A percentile compares a stretch with the other conserved stretches of the same genome.
These are phyloP conservation scores for Lordiphosa mommai DNA, from an alignment of 1,140 invertebrate species.

Conservation along the genomic window DNA sequence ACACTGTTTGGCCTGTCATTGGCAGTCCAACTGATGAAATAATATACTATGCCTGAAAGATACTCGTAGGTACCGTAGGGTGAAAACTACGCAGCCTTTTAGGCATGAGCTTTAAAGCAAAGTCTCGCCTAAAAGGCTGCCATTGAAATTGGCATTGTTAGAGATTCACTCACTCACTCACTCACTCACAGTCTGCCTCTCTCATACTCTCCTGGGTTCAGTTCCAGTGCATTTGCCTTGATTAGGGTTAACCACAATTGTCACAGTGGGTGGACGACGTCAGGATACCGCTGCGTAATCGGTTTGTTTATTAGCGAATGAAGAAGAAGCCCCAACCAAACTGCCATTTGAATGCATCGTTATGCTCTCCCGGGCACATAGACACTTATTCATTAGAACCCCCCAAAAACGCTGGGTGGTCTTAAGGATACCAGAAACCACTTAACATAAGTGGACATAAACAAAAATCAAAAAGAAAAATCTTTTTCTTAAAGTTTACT, in stretches of 20 bases:
- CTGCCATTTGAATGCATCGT: slow-evolving; percentile 57
- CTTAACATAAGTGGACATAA: slow-evolving; percentile 25
- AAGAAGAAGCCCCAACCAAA: no score
- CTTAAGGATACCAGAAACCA: slow-evolving; percentile 23
- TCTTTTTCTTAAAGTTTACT: slow-evolving; percentile 9
- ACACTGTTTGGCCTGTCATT: slow-evolving; percentile 37
- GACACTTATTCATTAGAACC: slow-evolving; percentile 16
- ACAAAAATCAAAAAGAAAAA: background rate
- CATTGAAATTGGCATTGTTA: slow-evolving; percentile 2
- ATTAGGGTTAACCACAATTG: slow-evolving; percentile 31
- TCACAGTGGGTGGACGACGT: slow-evolving; percentile 32
- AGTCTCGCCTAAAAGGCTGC: slow-evolving; percentile 44
- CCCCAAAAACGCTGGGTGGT: background rate
- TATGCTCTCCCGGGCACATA: slow-evolving; percentile 41
- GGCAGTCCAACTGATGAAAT: slow-evolving; percentile 15
- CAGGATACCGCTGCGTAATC: slow-evolving; percentile 66
- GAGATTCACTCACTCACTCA: background rate
- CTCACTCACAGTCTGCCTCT: background rate
- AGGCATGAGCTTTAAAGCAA: slow-evolving; percentile 12
- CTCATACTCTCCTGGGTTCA: background rate
- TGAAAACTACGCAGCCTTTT: slow-evolving; percentile 12
- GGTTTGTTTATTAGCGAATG: slow-evolving; percentile 63
- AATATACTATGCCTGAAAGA: background rate
- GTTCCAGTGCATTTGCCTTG: slow-evolving; percentile 30
- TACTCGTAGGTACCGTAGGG: background rate